phyloP scores from a whole-genome alignment of 1,140 invertebrate species.

The Bombus soroeensis region DNA sequence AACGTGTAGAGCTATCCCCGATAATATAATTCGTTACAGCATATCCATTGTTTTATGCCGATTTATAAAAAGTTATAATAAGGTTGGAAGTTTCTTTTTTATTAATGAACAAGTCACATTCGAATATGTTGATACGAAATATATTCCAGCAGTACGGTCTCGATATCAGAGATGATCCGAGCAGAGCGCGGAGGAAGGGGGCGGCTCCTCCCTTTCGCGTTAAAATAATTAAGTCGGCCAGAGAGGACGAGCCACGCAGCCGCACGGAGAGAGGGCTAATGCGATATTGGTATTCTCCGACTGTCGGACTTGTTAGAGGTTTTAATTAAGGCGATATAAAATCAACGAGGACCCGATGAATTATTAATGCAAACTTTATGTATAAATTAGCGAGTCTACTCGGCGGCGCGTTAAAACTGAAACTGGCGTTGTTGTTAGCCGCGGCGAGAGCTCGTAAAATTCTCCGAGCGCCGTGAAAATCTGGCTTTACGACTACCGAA shows the following conservation, averaged over 20 bases:
- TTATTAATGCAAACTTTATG: slow-evolving; percentile 82
- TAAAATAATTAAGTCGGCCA: slow-evolving; percentile 66
- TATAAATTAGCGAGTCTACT: slow-evolving; percentile 79
- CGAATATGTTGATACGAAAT: slow-evolving; percentile 15
- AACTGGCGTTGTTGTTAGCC: slow-evolving; percentile 77
- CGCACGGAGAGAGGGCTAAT: slow-evolving; percentile 61
- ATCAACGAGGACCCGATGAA: slow-evolving; percentile 79
- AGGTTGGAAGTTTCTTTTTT: not conserved
- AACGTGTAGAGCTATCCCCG: not conserved
- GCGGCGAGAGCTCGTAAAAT: slow-evolving; percentile 70
- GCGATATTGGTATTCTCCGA: slow-evolving; percentile 79
- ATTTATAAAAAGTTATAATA: not conserved
- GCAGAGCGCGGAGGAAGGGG: not conserved
- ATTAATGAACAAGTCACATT: not conserved
- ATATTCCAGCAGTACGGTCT: slow-evolving; percentile 11
- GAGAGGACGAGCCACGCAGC: slow-evolving; percentile 46
- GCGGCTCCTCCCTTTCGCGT: slow-evolving; percentile 35
- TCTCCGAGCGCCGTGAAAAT: slow-evolving; percentile 62
- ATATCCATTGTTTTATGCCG: not conserved
- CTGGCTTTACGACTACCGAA: slow-evolving; percentile 59
- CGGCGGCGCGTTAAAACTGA: slow-evolving; percentile 76
- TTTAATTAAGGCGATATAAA: slow-evolving; percentile 82
- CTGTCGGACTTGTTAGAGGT: slow-evolving; percentile 81
- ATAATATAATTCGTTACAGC: not conserved
- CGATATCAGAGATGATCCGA: slow-evolving; percentile 47